Conservation (phyloP, 2,113 vertebrate species). For the Phrynosoma platyrhinos region DNA sequence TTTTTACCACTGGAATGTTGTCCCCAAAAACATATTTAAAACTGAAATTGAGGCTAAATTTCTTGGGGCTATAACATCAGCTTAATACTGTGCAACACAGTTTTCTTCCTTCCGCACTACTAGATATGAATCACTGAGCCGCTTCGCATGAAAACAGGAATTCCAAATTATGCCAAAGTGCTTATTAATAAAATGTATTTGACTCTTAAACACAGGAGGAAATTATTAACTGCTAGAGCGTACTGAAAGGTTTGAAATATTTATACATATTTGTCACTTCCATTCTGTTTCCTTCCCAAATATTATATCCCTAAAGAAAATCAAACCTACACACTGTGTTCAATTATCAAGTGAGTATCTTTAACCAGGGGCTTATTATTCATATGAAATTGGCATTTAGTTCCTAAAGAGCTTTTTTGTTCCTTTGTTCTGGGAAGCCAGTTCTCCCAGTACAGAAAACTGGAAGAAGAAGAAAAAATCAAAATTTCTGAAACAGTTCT, state of each 20-base stretch:
- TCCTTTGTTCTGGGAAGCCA: constrained; percentile 11
- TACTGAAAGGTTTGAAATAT: constrained; percentile 50
- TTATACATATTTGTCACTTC: constrained; percentile 65
- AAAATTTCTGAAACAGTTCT: too few species aligned
- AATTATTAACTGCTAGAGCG: constrained; percentile 48
- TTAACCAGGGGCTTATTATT: constrained; percentile 8
- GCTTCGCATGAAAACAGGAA: constrained; percentile 58
- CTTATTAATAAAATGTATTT: constrained; percentile 67
- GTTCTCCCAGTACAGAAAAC: background rate
- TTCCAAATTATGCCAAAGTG: constrained; percentile 60
- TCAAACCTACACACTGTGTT: constrained; percentile 41
- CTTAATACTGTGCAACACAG: constrained; percentile 46
- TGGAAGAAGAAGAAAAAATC: background rate
- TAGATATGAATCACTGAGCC: constrained; percentile 55
- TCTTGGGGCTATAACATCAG: too few species aligned
- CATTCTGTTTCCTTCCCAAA: constrained; percentile 51
- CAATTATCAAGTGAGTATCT: constrained; percentile 24
- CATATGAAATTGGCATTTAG: background rate
- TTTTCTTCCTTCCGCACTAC: constrained; percentile 43
- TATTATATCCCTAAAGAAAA: constrained; percentile 51
- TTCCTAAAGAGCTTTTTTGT: background rate
- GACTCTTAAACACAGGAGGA: constrained; percentile 46
- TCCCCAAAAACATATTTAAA: too few species aligned
- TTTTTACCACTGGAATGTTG: too few species aligned
- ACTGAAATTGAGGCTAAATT: too few species aligned